phyloP scores from a whole-genome alignment of 2,113 vertebrate species.

The Hepsetus odoe region DNA sequence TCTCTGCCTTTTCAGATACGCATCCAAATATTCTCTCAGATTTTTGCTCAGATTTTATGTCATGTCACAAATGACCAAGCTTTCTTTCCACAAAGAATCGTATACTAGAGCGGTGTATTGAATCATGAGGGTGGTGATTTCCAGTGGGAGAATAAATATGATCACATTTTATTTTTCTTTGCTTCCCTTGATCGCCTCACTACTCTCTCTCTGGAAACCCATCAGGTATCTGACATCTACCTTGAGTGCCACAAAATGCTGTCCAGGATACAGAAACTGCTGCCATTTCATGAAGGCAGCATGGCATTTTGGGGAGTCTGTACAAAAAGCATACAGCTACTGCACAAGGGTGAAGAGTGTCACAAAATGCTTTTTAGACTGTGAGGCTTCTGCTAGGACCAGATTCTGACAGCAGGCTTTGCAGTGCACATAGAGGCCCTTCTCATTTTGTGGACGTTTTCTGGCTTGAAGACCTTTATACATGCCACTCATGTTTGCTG shows the following conservation, averaged over 20 bases:
- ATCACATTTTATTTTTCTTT: constrained; percentile 21
- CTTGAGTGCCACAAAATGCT: constrained; percentile 18
- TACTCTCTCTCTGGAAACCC: constrained; percentile 25
- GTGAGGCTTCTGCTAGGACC: constrained; percentile 37
- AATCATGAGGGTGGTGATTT: constrained; percentile 35
- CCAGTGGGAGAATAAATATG: constrained; percentile 25
- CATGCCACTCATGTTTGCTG: constrained; percentile 36
- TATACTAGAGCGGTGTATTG: no score
- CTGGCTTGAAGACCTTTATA: constrained; percentile 32
- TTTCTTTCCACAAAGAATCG: no score
- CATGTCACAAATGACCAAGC: no score
- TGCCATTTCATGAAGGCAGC: constrained; percentile 24
- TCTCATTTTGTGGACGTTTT: constrained; percentile 35
- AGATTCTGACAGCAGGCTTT: constrained; percentile 41
- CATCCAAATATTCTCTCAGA: no score
- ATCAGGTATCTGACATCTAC: constrained; percentile 19
- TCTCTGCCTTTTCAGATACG: no score
- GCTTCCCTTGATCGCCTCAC: constrained; percentile 22
- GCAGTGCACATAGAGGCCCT: constrained; percentile 40
- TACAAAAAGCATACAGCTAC: constrained; percentile 32
- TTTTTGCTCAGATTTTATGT: no score
- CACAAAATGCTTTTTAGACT: constrained; percentile 33
- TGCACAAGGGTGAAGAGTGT: constrained; percentile 38
- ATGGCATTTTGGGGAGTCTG: constrained; percentile 20
- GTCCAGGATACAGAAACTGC: constrained; percentile 26